Conservation (phyloP, 2,888 invertebrate species). For the Rhamphomyia laevipes region DNA sequence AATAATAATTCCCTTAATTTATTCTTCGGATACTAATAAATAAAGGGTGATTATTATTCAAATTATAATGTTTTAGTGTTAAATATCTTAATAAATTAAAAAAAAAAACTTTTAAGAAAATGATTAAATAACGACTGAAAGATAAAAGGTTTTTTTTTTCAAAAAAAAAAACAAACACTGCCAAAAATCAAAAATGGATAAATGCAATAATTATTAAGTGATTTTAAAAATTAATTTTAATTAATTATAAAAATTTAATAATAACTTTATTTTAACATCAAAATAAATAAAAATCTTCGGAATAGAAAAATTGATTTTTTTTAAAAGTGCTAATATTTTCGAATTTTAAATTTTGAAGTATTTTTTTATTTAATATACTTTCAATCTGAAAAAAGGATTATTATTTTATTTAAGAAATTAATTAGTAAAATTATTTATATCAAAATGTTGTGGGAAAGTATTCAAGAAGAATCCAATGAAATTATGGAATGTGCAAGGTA, state of each 20-base stretch:
- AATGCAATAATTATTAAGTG: background rate
- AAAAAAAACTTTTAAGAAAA: background rate
- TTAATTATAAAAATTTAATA: no score
- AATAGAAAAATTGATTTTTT: no score
- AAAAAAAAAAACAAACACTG: no score
- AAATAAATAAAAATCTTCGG: background rate
- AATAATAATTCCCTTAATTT: no score
- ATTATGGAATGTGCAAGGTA: constrained; percentile 37
- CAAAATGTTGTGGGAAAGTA: constrained; percentile 37
- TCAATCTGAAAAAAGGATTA: constrained; percentile 11
- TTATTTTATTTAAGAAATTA: no score
- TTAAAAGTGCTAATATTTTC: no score
- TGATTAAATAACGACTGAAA: no score
- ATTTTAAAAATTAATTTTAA: background rate
- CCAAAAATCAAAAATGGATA: background rate
- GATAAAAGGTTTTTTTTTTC: background rate
- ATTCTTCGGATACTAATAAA: no score
- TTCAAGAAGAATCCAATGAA: constrained; percentile 31
- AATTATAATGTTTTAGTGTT: background rate
- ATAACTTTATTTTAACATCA: background rate
- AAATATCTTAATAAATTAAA: background rate
- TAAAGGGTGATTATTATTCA: no score
- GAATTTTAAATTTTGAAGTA: no score
- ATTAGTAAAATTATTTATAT: background rate
- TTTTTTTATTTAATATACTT: background rate